phyloP scores from a whole-genome alignment of 2,888 invertebrate species.

The Nasonia oneida region DNA sequence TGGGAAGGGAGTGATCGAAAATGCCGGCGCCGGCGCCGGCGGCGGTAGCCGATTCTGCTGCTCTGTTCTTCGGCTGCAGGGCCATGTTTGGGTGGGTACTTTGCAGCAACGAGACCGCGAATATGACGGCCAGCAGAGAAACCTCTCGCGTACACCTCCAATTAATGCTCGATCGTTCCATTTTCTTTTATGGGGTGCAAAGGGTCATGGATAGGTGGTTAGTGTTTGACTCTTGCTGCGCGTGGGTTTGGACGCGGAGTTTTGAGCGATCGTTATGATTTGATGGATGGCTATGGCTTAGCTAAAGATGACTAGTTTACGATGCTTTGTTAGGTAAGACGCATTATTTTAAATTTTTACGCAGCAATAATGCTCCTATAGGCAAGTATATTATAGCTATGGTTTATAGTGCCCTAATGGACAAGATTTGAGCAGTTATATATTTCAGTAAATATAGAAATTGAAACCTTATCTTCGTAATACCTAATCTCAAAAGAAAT shows the following conservation, averaged over 20 bases:
- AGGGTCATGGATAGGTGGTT: background rate
- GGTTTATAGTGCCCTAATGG: too few species aligned
- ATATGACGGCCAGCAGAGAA: background rate
- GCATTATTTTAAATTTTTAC: too few species aligned
- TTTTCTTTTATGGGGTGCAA: conserved; percentile 4
- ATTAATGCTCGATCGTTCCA: conserved; percentile 29
- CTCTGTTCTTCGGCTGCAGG: conserved; percentile 5
- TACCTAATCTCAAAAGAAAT: too few species aligned
- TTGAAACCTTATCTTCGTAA: too few species aligned
- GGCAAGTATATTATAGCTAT: too few species aligned
- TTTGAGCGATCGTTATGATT: background rate
- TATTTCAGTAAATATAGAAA: too few species aligned
- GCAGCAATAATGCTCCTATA: too few species aligned
- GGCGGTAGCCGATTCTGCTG: conserved; percentile 28
- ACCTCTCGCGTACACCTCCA: background rate
- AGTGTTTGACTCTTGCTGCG: background rate
- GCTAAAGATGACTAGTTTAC: too few species aligned
- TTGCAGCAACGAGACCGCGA: background rate
- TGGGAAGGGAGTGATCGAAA: conserved; percentile 50
- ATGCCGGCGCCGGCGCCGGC: conserved; percentile 53
- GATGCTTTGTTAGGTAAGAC: too few species aligned
- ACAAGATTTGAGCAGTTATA: too few species aligned
- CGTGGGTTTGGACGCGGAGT: background rate
- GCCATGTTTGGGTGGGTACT: conserved; percentile 61
- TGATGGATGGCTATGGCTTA: background rate